Base-by-base conservation (phyloP, 2,113 vertebrate genomes). In the Oophaga pumilio region DNA sequence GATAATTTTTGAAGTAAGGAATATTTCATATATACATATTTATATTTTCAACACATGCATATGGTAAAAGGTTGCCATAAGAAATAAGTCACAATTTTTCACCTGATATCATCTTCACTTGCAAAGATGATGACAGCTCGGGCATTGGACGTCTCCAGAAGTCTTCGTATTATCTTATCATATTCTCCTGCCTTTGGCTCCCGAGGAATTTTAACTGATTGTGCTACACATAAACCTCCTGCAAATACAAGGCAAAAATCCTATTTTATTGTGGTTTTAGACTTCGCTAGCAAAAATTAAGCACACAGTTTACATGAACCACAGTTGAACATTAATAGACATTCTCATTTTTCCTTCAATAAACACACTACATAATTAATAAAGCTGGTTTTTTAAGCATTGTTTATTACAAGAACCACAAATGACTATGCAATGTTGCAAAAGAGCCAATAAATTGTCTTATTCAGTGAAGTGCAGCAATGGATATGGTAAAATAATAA, bases 91-190 rank as follows among this genome's bases (percentile, higher is more conserved):
- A 49, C 1, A 49, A 59, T 20, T 71, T 22, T 94, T 85, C 90
- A 98, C 97, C 96, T 97, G 94, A 99, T 98, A 18, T 99, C 97
- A 0, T 99, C 97, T 89, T 99, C 97, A 0, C 97, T 99, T 89
- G 97, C 97, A 0, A 99, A 99, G 92, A 98, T 97, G 92, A 99
- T 96, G 90, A 99, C 93, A 0, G 95, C 97, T 53, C 97, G 92
- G 24, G 97, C 97, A 0, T 97, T 97, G 0, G 97, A 97, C 87
- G 97, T 98, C 91, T 98, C 97, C 91, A 97, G 94, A 53, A 99
- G 96, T 66, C 97, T 92, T 2, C 94, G 96, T 87, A 99, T 96
- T 90, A 98, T 96, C 94, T 98, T 99, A 94, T 98, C 97, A 6
- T 97, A 98, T 93, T 98, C 97, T 18, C 96, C 96, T 0, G 91